phyloP scores from a whole-genome alignment of 2,113 vertebrate species.

The Rhinoptilus africanus region DNA sequence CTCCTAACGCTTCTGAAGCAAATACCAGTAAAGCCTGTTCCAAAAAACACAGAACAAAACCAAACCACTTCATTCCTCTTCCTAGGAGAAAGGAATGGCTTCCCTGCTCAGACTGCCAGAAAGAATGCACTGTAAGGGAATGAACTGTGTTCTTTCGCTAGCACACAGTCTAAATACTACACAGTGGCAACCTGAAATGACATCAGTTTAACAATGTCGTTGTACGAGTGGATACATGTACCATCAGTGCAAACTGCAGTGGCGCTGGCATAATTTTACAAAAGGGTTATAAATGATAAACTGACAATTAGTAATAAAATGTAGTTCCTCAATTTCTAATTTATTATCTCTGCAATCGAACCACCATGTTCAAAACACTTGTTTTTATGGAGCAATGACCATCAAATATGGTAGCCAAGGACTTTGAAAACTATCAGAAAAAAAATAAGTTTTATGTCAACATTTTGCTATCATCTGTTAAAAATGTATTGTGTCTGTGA shows the following conservation, averaged over 20 bases:
- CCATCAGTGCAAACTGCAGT: not conserved
- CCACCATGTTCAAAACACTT: not conserved
- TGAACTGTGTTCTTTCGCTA: not conserved
- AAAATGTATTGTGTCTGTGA: not conserved
- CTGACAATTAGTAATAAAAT: not conserved
- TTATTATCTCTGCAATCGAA: not conserved
- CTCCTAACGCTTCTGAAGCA: not conserved
- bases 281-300: not conserved
- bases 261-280: not conserved
- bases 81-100: not conserved
- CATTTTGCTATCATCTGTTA: not conserved
- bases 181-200: not conserved
- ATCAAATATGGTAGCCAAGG: not conserved
- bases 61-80: not conserved
- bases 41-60: not conserved
- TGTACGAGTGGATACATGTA: not conserved
- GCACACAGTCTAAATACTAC: not conserved
- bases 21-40: not conserved
- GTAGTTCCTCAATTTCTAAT: not conserved
- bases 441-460: not conserved
- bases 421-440: not conserved
- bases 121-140: not conserved
- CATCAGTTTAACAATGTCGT: not conserved
- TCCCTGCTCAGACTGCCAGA: not conserved
- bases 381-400: not conserved